Evolutionary conservation across 2,797 vertebrate genomes (phyloP).

Genomic region (Intellagama lesueurii): DNA sequence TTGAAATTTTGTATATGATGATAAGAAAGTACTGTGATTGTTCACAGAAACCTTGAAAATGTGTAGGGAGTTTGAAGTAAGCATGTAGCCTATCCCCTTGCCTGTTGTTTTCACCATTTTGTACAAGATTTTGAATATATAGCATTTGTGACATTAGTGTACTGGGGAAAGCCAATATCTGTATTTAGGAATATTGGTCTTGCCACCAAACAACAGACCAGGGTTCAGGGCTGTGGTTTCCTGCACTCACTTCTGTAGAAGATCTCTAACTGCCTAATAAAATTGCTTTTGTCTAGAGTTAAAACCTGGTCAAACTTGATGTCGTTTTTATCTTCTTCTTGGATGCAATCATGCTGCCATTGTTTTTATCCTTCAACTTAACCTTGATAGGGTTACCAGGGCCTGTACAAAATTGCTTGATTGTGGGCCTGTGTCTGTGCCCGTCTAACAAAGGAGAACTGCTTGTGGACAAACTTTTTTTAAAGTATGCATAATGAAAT

Average conservation of each 20-base stretch:
- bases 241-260: no score
- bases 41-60: not conserved
- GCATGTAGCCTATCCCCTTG: not conserved
- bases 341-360: not conserved
- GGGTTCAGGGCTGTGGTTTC: no score
- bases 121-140: not conserved
- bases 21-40: not conserved
- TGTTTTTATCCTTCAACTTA: not conserved
- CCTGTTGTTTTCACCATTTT: not conserved
- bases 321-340: not conserved
- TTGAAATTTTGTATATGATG: not conserved
- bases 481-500: not conserved
- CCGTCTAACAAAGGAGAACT: not conserved
- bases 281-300: no score
- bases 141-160: not conserved
- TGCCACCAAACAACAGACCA: no score
- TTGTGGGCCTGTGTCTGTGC: not conserved
- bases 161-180: not conserved
- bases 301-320: not conserved
- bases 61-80: not conserved
- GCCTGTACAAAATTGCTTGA: not conserved
- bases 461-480: not conserved
- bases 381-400: not conserved
- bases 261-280: no score
- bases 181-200: not conserved